These are phyloP conservation scores for Stegastes partitus DNA, from an alignment of 2,113 vertebrate genomes.

Conservation along the genomic window DNA sequence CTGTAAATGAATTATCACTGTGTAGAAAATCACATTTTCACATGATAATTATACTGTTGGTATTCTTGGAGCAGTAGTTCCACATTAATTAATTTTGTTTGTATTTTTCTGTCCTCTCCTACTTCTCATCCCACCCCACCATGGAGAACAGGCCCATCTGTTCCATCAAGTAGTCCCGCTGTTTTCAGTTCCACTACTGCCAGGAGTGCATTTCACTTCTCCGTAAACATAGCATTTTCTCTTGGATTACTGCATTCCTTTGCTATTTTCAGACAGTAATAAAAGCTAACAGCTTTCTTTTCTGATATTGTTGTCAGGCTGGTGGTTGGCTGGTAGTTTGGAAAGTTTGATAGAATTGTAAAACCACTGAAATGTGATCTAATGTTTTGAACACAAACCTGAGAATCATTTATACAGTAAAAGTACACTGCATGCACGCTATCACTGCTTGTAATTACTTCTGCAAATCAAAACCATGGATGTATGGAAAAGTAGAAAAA, in stretches of 20 bases:
- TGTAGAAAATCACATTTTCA: too few species aligned
- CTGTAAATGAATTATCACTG: too few species aligned
- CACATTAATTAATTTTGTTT: conserved; percentile 9
- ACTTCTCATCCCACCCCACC: not conserved
- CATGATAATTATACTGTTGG: too few species aligned
- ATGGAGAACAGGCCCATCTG: conserved; percentile 56
- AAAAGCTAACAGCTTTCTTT: not conserved
- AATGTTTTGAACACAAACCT: too few species aligned
- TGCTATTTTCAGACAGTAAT: not conserved
- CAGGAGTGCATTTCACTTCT: conserved; percentile 35
- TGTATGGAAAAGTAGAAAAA: too few species aligned
- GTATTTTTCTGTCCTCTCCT: conserved; percentile 22
- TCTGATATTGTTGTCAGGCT: not conserved
- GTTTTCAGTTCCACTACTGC: conserved; percentile 36
- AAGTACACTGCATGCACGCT: too few species aligned
- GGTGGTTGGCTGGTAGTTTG: not conserved
- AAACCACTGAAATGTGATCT: too few species aligned
- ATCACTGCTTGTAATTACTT: too few species aligned
- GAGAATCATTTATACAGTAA: too few species aligned
- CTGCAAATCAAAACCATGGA: too few species aligned
- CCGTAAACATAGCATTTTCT: conserved; percentile 18
- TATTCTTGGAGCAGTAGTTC: not conserved
- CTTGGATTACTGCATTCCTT: conserved; percentile 3
- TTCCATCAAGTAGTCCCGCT: conserved; percentile 35
- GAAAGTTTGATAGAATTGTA: too few species aligned